Percentiles rank a stretch among this genome's conserved stretches.
These are phyloP conservation scores for Neomorphus geoffroyi DNA, from an alignment of 2,797 vertebrate genomes.

Conservation along the genomic window DNA sequence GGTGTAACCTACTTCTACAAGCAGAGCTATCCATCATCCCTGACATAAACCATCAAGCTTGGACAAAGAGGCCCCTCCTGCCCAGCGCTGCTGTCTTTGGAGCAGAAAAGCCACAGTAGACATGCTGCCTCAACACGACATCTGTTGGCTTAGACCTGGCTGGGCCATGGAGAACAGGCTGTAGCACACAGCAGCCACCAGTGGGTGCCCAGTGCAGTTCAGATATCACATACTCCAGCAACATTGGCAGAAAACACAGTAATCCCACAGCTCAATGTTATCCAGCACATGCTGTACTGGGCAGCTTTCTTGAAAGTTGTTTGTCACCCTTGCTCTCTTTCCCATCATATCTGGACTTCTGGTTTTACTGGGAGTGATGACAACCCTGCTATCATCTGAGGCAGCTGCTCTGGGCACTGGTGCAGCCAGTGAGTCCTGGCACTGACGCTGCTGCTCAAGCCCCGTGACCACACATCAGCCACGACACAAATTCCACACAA, in stretches of 20 bases:
- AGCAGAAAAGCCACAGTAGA: neutral
- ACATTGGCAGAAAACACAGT: accelerated
- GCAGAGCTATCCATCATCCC: conserved; percentile 13
- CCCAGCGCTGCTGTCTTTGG: neutral
- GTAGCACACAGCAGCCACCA: neutral
- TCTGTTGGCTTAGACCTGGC: neutral
- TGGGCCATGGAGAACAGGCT: neutral
- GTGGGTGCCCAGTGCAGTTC: accelerated
- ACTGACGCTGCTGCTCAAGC: neutral
- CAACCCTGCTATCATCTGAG: neutral
- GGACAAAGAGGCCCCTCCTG: neutral
- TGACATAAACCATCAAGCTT: neutral
- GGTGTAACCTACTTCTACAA: conserved; percentile 12
- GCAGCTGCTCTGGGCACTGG: neutral
- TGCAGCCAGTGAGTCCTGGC: accelerated
- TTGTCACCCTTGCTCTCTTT: neutral
- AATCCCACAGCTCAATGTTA: accelerated
- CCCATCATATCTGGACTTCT: neutral
- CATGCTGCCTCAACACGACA: neutral
- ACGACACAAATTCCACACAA: accelerated
- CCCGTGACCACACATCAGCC: neutral
- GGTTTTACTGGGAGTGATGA: neutral
- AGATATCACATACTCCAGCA: neutral
- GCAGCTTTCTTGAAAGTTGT: neutral
- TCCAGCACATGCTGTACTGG: accelerated